Evolutionary conservation across 2,113 vertebrate genomes (phyloP).

Genomic region (Rhizomys pruinosus): DNA sequence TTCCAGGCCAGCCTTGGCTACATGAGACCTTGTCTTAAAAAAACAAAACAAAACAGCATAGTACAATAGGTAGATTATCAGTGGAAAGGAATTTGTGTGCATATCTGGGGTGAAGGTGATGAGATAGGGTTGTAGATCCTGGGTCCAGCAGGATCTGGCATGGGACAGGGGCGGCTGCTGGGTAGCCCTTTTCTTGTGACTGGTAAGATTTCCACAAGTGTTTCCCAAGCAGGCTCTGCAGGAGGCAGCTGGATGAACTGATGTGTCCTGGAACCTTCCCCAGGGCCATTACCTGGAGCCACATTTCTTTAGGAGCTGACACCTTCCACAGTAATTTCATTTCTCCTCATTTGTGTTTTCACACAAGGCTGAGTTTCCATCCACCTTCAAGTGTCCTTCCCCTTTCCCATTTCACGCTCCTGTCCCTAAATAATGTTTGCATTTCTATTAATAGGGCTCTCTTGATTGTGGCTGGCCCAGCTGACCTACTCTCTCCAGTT

Average conservation of each 20-base stretch:
- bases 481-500: slow-evolving; percentile 62
- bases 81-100: not conserved
- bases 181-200: not conserved
- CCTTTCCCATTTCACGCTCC: slow-evolving; percentile 76
- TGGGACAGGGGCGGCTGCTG: not conserved
- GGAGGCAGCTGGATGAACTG: not conserved
- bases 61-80: not conserved
- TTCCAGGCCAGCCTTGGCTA: not conserved
- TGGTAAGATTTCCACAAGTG: not conserved
- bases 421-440: slow-evolving; percentile 81
- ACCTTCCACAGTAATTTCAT: slow-evolving; percentile 61
- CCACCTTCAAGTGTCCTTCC: slow-evolving; percentile 75
- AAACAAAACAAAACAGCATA: not conserved
- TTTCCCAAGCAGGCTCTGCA: not conserved
- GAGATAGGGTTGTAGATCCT: not conserved
- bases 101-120: not conserved
- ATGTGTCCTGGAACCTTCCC: slow-evolving; percentile 54
- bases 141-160: not conserved
- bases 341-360: slow-evolving; percentile 71
- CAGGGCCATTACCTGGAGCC: not conserved
- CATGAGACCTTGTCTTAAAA: not conserved
- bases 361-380: slow-evolving; percentile 74
- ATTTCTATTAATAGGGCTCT: slow-evolving; percentile 70
- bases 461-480: slow-evolving; percentile 65
- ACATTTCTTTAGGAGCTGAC: slow-evolving; percentile 44